These are phyloP conservation scores for Pterostichus niger DNA, from an alignment of 2,888 invertebrate species.

Conservation along the genomic window DNA sequence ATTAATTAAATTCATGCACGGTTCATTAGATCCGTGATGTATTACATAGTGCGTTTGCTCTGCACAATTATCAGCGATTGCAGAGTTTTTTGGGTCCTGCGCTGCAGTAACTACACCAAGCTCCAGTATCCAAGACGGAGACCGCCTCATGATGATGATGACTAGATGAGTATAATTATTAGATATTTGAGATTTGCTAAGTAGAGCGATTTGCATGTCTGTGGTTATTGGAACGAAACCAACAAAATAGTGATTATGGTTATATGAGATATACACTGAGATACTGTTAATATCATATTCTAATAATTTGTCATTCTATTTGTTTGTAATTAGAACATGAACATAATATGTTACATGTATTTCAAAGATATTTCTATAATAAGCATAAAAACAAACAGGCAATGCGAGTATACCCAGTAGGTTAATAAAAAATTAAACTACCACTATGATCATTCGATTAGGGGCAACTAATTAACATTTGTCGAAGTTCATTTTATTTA, in stretches of 20 bases:
- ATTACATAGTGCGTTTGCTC: constrained; percentile 38
- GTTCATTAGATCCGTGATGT: constrained; percentile 62
- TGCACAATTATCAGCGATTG: constrained; percentile 33
- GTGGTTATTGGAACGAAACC: constrained; percentile 42
- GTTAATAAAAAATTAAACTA: no score
- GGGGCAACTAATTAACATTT: no score
- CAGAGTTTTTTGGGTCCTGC: not conserved
- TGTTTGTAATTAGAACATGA: no score
- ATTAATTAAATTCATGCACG: constrained; percentile 63
- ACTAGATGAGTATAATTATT: constrained; percentile 47
- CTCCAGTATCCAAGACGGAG: not conserved
- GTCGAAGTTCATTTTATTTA: no score
- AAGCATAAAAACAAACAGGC: no score
- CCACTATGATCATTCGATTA: no score
- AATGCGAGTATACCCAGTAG: no score
- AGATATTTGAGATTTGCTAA: constrained; percentile 22
- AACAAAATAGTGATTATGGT: constrained; percentile 38
- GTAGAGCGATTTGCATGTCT: constrained; percentile 44
- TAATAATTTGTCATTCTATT: no score
- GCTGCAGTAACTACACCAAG: not conserved
- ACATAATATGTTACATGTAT: no score
- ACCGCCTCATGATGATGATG: not conserved
- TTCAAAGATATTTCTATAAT: no score
- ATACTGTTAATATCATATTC: not conserved
- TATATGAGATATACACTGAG: constrained; percentile 7